A percentile compares a stretch with the other conserved stretches of the same genome.
phyloP scores from a whole-genome alignment of 2,888 invertebrate genomes.

The Metallyticus violacea region DNA sequence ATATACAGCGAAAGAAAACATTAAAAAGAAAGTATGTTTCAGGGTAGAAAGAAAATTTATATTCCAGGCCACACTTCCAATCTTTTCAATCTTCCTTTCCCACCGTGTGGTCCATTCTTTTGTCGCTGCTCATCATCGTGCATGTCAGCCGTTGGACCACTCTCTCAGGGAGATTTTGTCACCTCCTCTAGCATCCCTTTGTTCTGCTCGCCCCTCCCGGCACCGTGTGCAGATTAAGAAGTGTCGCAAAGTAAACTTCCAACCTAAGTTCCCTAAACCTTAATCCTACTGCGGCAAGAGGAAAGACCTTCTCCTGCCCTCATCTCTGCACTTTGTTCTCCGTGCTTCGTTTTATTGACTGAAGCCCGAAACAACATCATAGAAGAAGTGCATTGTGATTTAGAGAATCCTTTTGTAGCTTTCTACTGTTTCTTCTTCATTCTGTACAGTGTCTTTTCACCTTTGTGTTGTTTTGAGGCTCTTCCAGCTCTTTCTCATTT shows the following conservation, averaged over 20 bases:
- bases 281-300: slow-evolving; percentile 3
- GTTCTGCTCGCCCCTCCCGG: neutral
- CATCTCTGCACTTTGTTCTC: neutral
- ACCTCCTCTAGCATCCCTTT: neutral
- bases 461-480: neutral
- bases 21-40: neutral
- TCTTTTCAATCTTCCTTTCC: neutral
- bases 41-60: neutral
- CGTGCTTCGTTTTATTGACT: neutral
- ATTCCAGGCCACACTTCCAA: neutral
- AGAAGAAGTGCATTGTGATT: neutral
- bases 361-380: neutral
- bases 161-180: neutral
- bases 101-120: neutral
- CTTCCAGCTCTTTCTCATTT: neutral
- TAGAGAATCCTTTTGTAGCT: neutral
- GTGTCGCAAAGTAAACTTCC: slow-evolving; percentile 18
- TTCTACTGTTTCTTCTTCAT: neutral
- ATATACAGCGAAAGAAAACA: neutral
- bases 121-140: neutral
- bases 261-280: slow-evolving; percentile 9
- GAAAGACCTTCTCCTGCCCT: neutral
- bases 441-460: slow-evolving; percentile 2
- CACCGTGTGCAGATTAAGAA: neutral
- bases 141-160: neutral